These are phyloP conservation scores for Saccostrea echinata DNA, from an alignment of 1,140 invertebrate genomes.

Conservation along the genomic window DNA sequence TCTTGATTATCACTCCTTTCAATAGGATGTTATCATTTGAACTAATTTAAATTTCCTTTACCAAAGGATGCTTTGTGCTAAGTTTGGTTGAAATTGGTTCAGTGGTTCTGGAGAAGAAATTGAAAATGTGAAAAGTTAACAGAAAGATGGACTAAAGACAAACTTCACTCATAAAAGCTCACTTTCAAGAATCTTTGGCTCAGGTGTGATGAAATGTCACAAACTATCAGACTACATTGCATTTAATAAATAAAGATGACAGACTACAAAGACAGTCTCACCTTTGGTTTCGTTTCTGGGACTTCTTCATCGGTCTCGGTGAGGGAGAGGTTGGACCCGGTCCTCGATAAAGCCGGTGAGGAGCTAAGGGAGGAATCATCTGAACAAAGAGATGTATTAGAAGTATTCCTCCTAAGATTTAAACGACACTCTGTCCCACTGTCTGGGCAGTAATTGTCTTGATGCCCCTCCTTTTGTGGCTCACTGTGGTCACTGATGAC, in stretches of 20 bases:
- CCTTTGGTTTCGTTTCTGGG: slow-evolving; percentile 44
- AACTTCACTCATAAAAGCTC: background rate
- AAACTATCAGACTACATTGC: too few species aligned
- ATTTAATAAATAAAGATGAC: too few species aligned
- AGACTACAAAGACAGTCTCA: background rate
- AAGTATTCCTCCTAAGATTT: background rate
- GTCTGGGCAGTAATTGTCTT: background rate
- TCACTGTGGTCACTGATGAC: slow-evolving; percentile 58
- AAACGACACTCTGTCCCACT: background rate
- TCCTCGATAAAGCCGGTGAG: slow-evolving; percentile 38
- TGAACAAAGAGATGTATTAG: slow-evolving; percentile 36
- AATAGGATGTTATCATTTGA: too few species aligned
- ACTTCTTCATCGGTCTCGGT: slow-evolving; percentile 43
- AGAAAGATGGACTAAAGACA: too few species aligned
- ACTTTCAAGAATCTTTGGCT: too few species aligned
- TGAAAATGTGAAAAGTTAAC: too few species aligned
- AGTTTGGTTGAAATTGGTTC: too few species aligned
- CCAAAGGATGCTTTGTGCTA: too few species aligned
- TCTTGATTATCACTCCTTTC: too few species aligned
- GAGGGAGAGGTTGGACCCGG: slow-evolving; percentile 40
- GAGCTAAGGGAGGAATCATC: slow-evolving; percentile 46
- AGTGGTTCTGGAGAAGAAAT: too few species aligned
- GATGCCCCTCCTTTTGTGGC: background rate
- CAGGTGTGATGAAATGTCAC: too few species aligned
- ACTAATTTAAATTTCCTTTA: too few species aligned